These are phyloP conservation scores for Galerucella calmariensis DNA, from an alignment of 2,888 invertebrate genomes.

Conservation along the genomic window DNA sequence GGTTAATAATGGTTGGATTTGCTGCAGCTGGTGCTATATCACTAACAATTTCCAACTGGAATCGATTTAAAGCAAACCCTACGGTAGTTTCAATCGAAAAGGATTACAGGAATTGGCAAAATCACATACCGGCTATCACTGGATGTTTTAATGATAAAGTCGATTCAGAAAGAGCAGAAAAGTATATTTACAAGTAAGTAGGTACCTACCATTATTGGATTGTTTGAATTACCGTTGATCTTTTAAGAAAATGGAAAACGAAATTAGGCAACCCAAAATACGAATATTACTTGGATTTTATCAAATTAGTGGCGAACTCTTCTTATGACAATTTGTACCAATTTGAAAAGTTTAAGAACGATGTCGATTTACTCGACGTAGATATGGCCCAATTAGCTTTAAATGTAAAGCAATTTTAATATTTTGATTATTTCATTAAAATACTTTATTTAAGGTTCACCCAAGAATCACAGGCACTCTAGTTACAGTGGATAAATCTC, in stretches of 20 bases:
- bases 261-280: slow-evolving; percentile 63
- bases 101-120: slow-evolving; percentile 72
- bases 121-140: slow-evolving; percentile 70
- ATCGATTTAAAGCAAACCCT: slow-evolving; percentile 70
- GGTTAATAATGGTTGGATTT: slow-evolving; percentile 61
- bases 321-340: slow-evolving; percentile 63
- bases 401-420: slow-evolving; percentile 58
- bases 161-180: slow-evolving; percentile 57
- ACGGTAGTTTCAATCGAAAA: slow-evolving; percentile 74
- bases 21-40: slow-evolving; percentile 65
- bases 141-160: slow-evolving; percentile 66
- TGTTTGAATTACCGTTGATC: background rate
- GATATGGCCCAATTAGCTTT: slow-evolving; percentile 65
- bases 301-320: slow-evolving; percentile 65
- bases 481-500: slow-evolving; percentile 64
- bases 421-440: background rate
- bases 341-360: slow-evolving; percentile 63
- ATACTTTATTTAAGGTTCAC: slow-evolving; percentile 63
- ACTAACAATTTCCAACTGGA: slow-evolving; percentile 68
- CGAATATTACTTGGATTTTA: slow-evolving; percentile 65
- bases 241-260: slow-evolving; percentile 64
- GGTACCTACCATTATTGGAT: background rate
- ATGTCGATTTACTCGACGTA: slow-evolving; percentile 58
- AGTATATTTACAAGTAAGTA: slow-evolving; percentile 60
- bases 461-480: slow-evolving; percentile 65